phyloP scores from a whole-genome alignment of 2,113 vertebrate genomes.

The Poicephalus meyeri region DNA sequence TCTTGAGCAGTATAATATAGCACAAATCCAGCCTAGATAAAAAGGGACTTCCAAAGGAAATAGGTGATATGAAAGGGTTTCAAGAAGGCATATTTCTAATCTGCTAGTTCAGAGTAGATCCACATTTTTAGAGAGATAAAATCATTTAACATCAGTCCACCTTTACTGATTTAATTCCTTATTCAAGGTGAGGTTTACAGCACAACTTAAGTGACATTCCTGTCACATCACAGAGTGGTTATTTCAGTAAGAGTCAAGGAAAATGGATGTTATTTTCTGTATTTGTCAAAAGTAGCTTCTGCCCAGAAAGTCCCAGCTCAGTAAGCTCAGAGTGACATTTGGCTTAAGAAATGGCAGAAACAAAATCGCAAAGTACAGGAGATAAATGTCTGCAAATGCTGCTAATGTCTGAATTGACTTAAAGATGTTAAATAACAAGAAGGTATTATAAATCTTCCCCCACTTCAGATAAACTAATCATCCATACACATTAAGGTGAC shows the following conservation, averaged over 20 bases:
- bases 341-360: conserved; percentile 1
- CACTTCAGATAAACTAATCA: conserved; percentile 18
- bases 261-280: neutral
- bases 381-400: conserved; percentile 37
- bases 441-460: conserved; percentile 8
- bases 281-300: neutral
- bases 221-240: neutral
- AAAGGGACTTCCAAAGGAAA: neutral
- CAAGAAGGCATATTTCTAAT: neutral
- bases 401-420: neutral
- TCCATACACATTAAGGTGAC: conserved; percentile 21
- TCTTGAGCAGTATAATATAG: neutral
- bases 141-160: neutral
- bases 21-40: neutral
- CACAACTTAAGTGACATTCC: neutral
- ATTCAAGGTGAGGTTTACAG: neutral
- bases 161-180: neutral
- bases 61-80: neutral
- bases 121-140: neutral
- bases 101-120: neutral
- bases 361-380: neutral
- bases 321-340: neutral
- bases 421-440: conserved; percentile 30
- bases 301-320: neutral
- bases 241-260: neutral